A percentile compares a stretch with the other conserved stretches of the same genome.
Conservation (phyloP, 2,113 vertebrate species). For the Carassius gibelio region DNA sequence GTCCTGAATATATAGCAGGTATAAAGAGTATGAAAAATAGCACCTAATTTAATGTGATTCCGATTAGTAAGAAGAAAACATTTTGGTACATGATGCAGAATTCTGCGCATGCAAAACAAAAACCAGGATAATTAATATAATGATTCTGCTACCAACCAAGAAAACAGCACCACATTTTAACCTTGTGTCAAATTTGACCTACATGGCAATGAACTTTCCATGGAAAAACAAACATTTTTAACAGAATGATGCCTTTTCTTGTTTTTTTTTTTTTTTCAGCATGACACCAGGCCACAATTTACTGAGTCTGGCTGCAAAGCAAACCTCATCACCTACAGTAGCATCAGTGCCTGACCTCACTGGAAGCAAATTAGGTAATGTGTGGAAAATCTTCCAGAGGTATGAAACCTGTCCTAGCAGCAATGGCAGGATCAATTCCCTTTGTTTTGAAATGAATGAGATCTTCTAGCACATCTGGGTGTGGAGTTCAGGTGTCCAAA, state of each 20-base stretch:
- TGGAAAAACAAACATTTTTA: no score
- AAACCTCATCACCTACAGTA: background rate
- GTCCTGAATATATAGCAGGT: conserved; percentile 10
- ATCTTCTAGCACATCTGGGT: background rate
- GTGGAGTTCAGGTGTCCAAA: background rate
- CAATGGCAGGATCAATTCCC: background rate
- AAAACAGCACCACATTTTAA: no score
- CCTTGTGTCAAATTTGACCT: no score
- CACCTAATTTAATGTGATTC: background rate
- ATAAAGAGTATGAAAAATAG: background rate
- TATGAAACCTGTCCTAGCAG: background rate
- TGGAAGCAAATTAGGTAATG: background rate
- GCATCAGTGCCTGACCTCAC: background rate
- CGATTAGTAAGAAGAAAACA: background rate
- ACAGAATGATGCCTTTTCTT: no score
- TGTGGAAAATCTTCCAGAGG: no score
- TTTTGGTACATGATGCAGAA: no score
- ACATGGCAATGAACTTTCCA: no score
- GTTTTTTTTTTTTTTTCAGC: no score
- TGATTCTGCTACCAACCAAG: no score
- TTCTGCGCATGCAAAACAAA: background rate
- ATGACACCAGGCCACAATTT: no score
- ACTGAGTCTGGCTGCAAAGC: background rate
- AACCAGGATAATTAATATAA: no score
- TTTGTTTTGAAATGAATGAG: background rate